phyloP scores from a whole-genome alignment of 1,140 invertebrate species.

The Probaryconus sp. region DNA sequence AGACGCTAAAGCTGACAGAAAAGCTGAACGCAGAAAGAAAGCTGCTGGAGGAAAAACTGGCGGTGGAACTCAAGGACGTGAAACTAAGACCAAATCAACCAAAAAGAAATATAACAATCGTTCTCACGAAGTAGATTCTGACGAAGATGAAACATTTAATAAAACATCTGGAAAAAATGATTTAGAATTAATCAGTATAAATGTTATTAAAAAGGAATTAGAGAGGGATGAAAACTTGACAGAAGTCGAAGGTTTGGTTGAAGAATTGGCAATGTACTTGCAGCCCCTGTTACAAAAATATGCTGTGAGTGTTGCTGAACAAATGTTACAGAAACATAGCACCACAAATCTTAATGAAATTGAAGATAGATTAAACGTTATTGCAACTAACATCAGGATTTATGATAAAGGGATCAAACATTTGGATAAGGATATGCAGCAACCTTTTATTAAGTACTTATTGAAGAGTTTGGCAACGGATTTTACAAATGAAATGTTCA shows the following conservation, averaged over 20 bases:
- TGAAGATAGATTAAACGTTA: slow-evolving; percentile 87
- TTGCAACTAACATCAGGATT: slow-evolving; percentile 87
- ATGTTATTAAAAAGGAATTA: slow-evolving; percentile 85
- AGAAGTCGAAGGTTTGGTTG: slow-evolving; percentile 82
- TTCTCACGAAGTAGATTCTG: slow-evolving; percentile 80
- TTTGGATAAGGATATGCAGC: slow-evolving; percentile 81
- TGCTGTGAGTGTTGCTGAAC: slow-evolving; percentile 82
- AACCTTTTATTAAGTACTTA: slow-evolving; percentile 87
- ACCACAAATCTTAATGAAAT: slow-evolving; percentile 74
- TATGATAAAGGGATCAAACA: slow-evolving; percentile 92
- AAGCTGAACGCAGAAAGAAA: slow-evolving; percentile 93
- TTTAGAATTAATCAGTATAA: slow-evolving; percentile 83
- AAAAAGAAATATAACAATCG: slow-evolving; percentile 86
- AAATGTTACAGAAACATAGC: slow-evolving; percentile 76
- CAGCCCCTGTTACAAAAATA: slow-evolving; percentile 80
- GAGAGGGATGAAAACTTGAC: slow-evolving; percentile 81
- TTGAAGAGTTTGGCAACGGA: slow-evolving; percentile 90
- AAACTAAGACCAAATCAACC: slow-evolving; percentile 96
- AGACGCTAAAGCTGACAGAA: slow-evolving; percentile 84
- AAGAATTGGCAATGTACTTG: slow-evolving; percentile 81
- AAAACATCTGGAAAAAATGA: slow-evolving; percentile 69
- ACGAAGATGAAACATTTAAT: slow-evolving; percentile 78
- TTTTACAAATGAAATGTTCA: slow-evolving; percentile 87
- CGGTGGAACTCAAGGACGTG: slow-evolving; percentile 93
- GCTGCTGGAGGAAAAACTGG: slow-evolving; percentile 90